Conservation (phyloP, 2,797 vertebrate genomes). For the Enteromius paludinosus region DNA sequence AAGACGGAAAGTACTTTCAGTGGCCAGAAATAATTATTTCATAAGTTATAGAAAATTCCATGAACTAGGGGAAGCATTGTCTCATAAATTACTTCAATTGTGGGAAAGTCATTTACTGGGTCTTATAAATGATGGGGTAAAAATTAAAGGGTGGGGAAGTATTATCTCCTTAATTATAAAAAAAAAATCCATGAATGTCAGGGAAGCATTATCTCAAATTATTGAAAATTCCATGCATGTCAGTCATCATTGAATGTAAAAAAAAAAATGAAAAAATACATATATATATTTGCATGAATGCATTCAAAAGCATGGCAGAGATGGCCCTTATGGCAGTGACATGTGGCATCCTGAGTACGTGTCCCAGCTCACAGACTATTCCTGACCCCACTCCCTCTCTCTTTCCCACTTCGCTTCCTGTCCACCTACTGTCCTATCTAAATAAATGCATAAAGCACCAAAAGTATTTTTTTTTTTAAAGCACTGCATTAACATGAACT, state of each 20-base stretch:
- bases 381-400: too few species aligned
- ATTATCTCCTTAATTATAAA: background rate
- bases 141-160: background rate
- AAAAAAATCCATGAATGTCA: background rate
- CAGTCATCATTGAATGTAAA: background rate
- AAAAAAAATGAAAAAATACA: too few species aligned
- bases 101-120: background rate
- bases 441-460: background rate
- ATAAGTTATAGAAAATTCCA: background rate
- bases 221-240: background rate
- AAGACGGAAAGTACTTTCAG: rapidly evolving
- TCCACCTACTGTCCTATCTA: background rate
- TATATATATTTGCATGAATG: too few species aligned
- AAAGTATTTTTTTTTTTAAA: background rate
- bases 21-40: background rate
- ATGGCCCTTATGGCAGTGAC: too few species aligned
- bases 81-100: background rate
- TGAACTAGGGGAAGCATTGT: too few species aligned
- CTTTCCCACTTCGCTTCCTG: background rate
- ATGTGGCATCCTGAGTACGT: too few species aligned
- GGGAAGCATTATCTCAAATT: background rate
- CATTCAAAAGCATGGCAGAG: background rate
- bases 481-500: background rate
- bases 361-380: too few species aligned
- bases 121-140: background rate